These are phyloP conservation scores for Clarias gariepinus DNA, from an alignment of 2,113 vertebrate genomes.

Conservation along the genomic window DNA sequence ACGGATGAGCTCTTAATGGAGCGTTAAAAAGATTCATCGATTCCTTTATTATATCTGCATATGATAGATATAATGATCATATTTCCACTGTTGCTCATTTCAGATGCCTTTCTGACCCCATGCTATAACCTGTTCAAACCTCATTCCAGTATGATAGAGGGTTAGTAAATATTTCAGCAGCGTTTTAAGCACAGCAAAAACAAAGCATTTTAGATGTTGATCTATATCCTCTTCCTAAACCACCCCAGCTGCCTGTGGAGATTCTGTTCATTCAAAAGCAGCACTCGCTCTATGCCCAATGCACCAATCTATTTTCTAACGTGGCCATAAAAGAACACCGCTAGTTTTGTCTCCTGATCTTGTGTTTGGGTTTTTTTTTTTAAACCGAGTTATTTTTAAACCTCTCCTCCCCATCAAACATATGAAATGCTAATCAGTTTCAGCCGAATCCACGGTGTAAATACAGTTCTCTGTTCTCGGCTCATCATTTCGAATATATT, in stretches of 20 bases:
- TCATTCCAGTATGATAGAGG: constrained; percentile 58
- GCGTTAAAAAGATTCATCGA: background rate
- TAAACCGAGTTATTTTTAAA: background rate
- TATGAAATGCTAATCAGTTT: constrained; percentile 46
- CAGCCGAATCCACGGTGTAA: constrained; percentile 50
- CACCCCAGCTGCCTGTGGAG: constrained; percentile 72
- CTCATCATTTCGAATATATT: constrained; percentile 44
- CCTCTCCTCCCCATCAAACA: background rate
- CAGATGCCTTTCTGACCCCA: background rate
- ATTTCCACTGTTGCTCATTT: background rate
- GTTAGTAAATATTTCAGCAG: constrained; percentile 82
- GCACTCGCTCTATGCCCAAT: constrained; percentile 76
- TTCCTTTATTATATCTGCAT: background rate
- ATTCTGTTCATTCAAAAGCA: constrained; percentile 57
- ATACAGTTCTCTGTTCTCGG: constrained; percentile 3
- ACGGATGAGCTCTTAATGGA: background rate
- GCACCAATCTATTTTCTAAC: constrained; percentile 82
- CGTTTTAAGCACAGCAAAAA: constrained; percentile 58
- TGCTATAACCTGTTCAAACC: constrained; percentile 43
- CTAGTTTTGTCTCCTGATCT: constrained; percentile 49
- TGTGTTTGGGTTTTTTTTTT: constrained; percentile 41
- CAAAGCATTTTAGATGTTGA: constrained; percentile 72
- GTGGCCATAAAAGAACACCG: constrained; percentile 94
- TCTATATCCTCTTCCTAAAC: constrained; percentile 68
- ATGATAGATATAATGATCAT: too few species aligned